These are phyloP conservation scores for Campylomormyrus tamandua DNA, from an alignment of 2,113 vertebrate genomes.

Conservation along the genomic window DNA sequence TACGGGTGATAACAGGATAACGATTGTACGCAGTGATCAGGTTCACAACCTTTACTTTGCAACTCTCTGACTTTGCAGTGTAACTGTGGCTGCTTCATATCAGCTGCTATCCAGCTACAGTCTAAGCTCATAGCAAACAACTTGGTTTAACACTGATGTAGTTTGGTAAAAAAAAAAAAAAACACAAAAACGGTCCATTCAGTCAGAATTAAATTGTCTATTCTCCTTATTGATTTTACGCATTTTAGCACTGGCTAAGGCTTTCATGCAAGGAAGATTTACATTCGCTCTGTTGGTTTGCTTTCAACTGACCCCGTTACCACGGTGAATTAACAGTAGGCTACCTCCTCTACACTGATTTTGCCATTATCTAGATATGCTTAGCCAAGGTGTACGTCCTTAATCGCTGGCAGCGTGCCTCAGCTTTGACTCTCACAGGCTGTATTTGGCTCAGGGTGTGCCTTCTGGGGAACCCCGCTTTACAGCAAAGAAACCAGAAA, in stretches of 20 bases:
- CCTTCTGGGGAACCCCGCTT: background rate
- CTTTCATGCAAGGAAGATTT: slow-evolving; percentile 1
- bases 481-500: background rate
- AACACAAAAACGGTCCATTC: background rate
- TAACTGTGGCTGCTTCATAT: background rate
- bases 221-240: background rate
- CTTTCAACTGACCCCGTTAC: background rate
- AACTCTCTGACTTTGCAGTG: background rate
- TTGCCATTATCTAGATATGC: background rate
- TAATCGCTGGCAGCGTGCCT: background rate
- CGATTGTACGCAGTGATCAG: background rate
- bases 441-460: background rate
- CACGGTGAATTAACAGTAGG: background rate
- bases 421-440: background rate
- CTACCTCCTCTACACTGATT: background rate
- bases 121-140: background rate
- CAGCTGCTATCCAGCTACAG: background rate
- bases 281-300: background rate
- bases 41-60: background rate
- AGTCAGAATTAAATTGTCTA: slow-evolving; percentile 2
- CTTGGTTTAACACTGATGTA: background rate
- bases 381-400: background rate
- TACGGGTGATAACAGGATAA: background rate
- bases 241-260: background rate
- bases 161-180: background rate